Percentiles rank a stretch among this genome's conserved stretches.
Conservation (phyloP, 2,888 invertebrate species). For the Cantharis lateralis region DNA sequence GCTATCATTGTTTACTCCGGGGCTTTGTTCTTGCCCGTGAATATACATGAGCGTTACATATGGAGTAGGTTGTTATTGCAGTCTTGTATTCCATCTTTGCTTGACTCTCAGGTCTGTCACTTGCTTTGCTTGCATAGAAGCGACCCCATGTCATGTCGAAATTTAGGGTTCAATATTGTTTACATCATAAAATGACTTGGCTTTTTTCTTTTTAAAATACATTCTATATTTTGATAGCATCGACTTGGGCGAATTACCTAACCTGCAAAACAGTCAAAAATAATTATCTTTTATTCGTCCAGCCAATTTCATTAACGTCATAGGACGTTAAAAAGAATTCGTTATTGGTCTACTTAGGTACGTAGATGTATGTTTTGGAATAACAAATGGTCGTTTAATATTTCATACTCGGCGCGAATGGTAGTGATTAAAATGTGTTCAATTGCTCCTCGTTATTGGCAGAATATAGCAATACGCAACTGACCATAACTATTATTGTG, state of each 20-base stretch:
- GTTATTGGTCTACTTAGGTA: neutral
- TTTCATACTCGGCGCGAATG: slow-evolving; percentile 28
- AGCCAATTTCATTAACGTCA: neutral
- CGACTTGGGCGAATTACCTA: neutral
- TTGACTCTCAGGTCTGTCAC: slow-evolving; percentile 26
- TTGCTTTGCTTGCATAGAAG: slow-evolving; percentile 22
- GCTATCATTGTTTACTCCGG: slow-evolving; percentile 54
- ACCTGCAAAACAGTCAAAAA: neutral
- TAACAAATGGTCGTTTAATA: slow-evolving; percentile 3
- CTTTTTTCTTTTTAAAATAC: neutral
- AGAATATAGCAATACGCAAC: slow-evolving; percentile 21
- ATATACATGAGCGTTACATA: slow-evolving; percentile 58
- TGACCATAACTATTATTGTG: slow-evolving; percentile 27
- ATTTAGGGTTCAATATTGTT: slow-evolving; percentile 21
- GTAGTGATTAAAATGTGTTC: slow-evolving; percentile 40
- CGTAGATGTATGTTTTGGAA: neutral
- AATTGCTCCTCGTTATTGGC: slow-evolving; percentile 37
- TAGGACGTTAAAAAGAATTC: neutral
- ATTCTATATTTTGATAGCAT: neutral
- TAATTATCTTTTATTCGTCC: neutral
- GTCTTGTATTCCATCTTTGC: slow-evolving; percentile 42
- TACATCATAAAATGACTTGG: slow-evolving; percentile 19
- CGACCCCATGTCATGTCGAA: slow-evolving; percentile 23
- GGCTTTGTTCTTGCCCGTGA: slow-evolving; percentile 54
- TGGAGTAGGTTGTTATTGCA: slow-evolving; percentile 55